Evolutionary conservation across 2,888 invertebrate genomes (phyloP), one percentile per base, ranked within the genome.

Genomic region (Apoda limacodes): DNA sequence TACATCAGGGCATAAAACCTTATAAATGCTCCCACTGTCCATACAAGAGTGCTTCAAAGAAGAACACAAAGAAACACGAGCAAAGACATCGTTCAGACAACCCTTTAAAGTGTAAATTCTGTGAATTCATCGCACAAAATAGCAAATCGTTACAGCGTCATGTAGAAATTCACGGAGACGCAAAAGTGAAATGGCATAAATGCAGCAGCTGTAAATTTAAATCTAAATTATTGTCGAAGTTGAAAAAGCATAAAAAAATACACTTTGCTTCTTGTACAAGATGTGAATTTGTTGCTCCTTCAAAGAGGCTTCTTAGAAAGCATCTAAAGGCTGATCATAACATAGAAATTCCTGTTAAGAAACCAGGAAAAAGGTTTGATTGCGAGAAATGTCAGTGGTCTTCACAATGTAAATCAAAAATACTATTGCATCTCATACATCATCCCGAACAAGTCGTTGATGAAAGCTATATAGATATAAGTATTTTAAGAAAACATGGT

Each of bases 1-100:
- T 66, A 2, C 76, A 78, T 22, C 56, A 67, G 42, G 76, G 76
- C 0, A 59, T 71, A 13, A 78, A 78, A 38, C 78, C 78, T 0
- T 78, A 57, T 40, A 62, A 67, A 46, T 78, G 78, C 25, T 40
- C 55, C 0, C 48, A 55, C 31, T 78, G 78, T 7, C 42, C 63
- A 0, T 70, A 74, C 44, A 39, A 63, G 0, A 67, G 62, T 5
- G 75, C 57, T 0, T 75, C 75, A 0, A 74, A 71, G 46, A 76
- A 70, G 38, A 75, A 75, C 28, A 45, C 65, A 0, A 69, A 68
- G 26, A 64, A 65, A 31, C 78, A 78, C 12, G 70, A 75, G 19
- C 24, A 48, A 0, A 62, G 63, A 0, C 78, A 76, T 22, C 39
- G 64, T 0, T 53, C 58, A 0, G 65, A 71, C 25, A 69, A 72